Conservation (phyloP, 2,113 vertebrate genomes). For the Oncorhynchus kisutch region DNA sequence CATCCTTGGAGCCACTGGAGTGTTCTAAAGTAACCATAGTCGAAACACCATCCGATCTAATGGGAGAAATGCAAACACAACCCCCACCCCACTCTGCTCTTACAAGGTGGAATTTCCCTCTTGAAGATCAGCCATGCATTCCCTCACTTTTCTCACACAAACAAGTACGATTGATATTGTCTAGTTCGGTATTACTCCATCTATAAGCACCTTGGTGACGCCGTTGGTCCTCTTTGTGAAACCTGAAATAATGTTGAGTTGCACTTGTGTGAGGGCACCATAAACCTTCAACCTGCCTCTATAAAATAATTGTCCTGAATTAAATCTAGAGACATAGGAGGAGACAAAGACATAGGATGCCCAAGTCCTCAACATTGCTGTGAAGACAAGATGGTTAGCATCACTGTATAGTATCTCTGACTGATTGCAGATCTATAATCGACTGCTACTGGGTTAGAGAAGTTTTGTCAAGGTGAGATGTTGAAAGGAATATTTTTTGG, state of each 20-base stretch:
- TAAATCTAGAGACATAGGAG: too few species aligned
- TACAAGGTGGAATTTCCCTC: slow-evolving; percentile 53
- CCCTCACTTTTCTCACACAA: too few species aligned
- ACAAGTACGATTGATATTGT: too few species aligned
- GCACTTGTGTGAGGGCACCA: not conserved
- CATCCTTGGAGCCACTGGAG: too few species aligned
- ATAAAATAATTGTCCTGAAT: not conserved
- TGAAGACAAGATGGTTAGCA: not conserved
- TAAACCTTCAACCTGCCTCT: not conserved
- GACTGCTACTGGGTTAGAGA: not conserved
- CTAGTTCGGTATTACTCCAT: too few species aligned
- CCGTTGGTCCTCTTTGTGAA: too few species aligned
- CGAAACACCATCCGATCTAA: not conserved
- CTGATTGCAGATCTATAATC: not conserved
- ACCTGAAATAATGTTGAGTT: too few species aligned
- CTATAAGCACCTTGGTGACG: too few species aligned
- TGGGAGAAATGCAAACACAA: too few species aligned
- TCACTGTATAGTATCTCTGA: not conserved
- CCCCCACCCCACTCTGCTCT: too few species aligned
- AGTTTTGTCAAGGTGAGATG: too few species aligned
- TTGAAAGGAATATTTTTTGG: too few species aligned
- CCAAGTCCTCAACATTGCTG: not conserved
- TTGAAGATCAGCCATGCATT: slow-evolving; percentile 27
- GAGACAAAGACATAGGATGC: not conserved
- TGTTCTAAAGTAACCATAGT: slow-evolving; percentile 21